Percentiles rank a stretch among this genome's conserved stretches.
phyloP scores from a whole-genome alignment of 2,113 vertebrate genomes.

The Nothoprocta pentlandii region DNA sequence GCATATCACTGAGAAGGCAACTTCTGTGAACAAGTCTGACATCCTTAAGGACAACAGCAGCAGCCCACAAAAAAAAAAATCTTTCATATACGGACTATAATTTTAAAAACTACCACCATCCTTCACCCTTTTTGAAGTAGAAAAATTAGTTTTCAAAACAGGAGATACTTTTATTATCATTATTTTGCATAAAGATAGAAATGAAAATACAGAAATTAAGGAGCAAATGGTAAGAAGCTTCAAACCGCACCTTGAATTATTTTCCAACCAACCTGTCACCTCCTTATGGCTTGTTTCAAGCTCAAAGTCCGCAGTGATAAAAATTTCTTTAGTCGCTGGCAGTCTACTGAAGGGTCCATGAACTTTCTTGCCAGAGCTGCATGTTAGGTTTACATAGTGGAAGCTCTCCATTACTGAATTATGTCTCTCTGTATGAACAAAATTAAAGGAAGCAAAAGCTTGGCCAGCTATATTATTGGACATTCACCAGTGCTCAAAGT shows the following conservation, averaged over 20 bases:
- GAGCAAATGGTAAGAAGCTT: conserved; percentile 65
- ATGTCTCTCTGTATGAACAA: conserved; percentile 88
- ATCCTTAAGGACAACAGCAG: not conserved
- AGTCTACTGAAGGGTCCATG: conserved; percentile 84
- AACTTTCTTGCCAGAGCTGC: conserved; percentile 83
- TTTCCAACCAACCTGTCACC: conserved; percentile 99
- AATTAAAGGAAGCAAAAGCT: conserved; percentile 78
- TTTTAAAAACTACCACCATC: conserved; percentile 12
- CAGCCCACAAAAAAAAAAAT: too few relatives aligned
- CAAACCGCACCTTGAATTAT: conserved; percentile 50
- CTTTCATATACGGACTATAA: not conserved
- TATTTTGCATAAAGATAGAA: conserved; percentile 55
- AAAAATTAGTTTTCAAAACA: conserved; percentile 84
- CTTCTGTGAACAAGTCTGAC: not conserved
- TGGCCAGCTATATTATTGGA: conserved; percentile 57
- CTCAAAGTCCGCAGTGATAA: conserved; percentile 93
- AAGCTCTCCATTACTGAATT: conserved; percentile 91
- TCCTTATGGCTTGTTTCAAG: conserved; percentile 93
- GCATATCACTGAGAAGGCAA: not conserved
- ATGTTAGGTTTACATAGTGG: conserved; percentile 93
- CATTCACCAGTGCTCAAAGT: conserved; percentile 15
- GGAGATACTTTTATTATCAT: conserved; percentile 89
- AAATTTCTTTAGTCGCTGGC: conserved; percentile 83
- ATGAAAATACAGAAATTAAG: conserved; percentile 60
- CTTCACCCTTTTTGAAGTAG: conserved; percentile 29